Evolutionary conservation across 2,888 invertebrate species (phyloP), one percentile per base, ranked within the genome.

Genomic region (Temnothorax ravouxi): DNA sequence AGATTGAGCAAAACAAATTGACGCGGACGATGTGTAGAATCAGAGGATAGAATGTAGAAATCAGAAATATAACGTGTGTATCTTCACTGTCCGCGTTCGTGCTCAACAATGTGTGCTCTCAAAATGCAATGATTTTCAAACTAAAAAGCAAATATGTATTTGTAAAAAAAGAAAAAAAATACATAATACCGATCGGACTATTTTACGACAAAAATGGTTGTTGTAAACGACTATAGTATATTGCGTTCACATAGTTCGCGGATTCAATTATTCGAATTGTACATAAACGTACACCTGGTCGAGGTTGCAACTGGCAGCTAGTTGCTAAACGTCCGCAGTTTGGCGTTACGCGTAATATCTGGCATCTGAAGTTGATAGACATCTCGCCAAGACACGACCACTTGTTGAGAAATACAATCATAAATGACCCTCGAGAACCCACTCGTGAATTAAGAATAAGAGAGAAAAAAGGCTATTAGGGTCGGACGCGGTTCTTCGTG

Each of bases 341-440:
- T 47, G 47, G 18, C 34, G 9, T 79, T 50, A 72, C 50, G 21
- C 71, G 59, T 47, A 59, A 69, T 47, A 59, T 79, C 34, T 71
- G 15, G 13, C 50, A 38, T 34, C 47, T 50, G 38, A 76, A 66
- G 38, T 66, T 67, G 76, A 76, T 59, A 54, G 54, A 76, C 54
- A 64, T 64, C 59, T 66, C 25, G n/a, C 66, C 76, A 61, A 67
- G 47, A 50, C 56, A 50, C 59, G 64, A 71, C 79, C 82, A 86
- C 79, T 87, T 84, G 84, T 87, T 87, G 82, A 83, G 61, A 69
- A n/a, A n/a, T n/a, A n/a, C n/a, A n/a, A n/a, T n/a, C n/a, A n/a
- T n/a, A n/a, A n/a, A n/a, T n/a, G n/a, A n/a, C n/a, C n/a, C n/a
- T n/a, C n/a, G n/a, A n/a, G n/a, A n/a, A n/a, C n/a, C n/a, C n/a